Conservation (phyloP, 2,888 invertebrate genomes). For the Epinotia ramella region DNA sequence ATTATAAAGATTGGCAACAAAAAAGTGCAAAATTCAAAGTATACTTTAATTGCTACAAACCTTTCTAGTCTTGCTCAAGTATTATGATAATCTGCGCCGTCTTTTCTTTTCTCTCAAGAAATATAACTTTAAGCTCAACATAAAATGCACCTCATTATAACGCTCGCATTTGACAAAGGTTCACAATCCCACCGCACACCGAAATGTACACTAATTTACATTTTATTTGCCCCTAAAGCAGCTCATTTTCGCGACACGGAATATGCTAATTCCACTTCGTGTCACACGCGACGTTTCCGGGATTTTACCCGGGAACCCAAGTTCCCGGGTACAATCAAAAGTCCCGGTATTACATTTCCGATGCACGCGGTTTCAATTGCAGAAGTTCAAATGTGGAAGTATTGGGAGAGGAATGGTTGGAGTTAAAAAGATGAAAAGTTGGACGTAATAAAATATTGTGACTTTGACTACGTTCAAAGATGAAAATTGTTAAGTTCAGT, state of each 20-base stretch:
- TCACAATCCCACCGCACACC: slow-evolving; percentile 8
- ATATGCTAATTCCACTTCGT: slow-evolving; percentile 22
- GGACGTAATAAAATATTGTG: background rate
- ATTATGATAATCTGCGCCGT: background rate
- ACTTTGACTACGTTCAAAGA: background rate
- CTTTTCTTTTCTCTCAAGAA: background rate
- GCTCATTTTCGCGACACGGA: slow-evolving; percentile 31
- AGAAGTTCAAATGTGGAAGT: slow-evolving; percentile 20
- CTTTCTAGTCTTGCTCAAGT: background rate
- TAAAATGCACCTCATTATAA: slow-evolving; percentile 9
- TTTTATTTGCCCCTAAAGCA: slow-evolving; percentile 20
- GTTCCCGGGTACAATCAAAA: slow-evolving; percentile 7
- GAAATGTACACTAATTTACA: slow-evolving; percentile 14
- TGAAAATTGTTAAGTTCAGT: too few relatives aligned
- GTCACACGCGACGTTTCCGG: slow-evolving; percentile 24
- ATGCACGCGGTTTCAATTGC: slow-evolving; percentile 12
- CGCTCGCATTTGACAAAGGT: slow-evolving; percentile 15
- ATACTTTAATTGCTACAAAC: too few relatives aligned
- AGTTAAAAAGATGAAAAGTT: slow-evolving; percentile 17
- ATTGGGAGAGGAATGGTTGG: background rate
- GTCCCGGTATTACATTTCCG: slow-evolving; percentile 8
- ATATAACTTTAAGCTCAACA: background rate
- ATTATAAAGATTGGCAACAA: too few relatives aligned
- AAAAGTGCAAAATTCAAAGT: too few relatives aligned
- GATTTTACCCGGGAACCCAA: background rate